A percentile compares a stretch with the other conserved stretches of the same genome.
phyloP scores from a whole-genome alignment of 2,888 invertebrate genomes.

The Iselma pallidipennis region DNA sequence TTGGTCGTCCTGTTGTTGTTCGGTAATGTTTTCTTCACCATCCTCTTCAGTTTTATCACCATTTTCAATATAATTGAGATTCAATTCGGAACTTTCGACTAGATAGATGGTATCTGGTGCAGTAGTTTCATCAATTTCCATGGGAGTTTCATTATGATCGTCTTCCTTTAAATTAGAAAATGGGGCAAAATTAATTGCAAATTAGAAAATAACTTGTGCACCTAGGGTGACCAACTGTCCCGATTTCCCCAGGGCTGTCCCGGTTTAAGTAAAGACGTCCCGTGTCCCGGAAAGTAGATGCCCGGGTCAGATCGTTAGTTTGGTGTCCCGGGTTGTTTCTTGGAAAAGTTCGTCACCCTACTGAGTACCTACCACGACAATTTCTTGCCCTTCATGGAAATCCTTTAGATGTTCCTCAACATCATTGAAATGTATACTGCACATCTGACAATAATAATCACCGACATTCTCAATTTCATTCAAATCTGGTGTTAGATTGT shows the following conservation, averaged over 20 bases:
- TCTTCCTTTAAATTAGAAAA: slow-evolving; percentile 4
- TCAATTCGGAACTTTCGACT: background rate
- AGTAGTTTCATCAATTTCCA: background rate
- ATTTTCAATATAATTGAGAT: slow-evolving; percentile 6
- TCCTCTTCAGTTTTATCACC: slow-evolving; percentile 14
- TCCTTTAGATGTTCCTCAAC: slow-evolving; percentile 68
- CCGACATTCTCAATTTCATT: slow-evolving; percentile 41
- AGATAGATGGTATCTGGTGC: background rate
- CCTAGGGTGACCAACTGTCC: too few species aligned
- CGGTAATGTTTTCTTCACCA: slow-evolving; percentile 4
- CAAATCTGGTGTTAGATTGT: slow-evolving; percentile 22
- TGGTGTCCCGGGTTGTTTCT: too few species aligned
- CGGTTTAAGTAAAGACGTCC: too few species aligned
- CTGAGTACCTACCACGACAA: slow-evolving; percentile 61
- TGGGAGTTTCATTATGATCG: slow-evolving; percentile 21
- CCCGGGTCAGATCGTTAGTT: too few species aligned
- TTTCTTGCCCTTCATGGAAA: slow-evolving; percentile 70
- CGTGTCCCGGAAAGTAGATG: too few species aligned
- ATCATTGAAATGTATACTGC: slow-evolving; percentile 66
- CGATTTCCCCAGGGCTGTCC: too few species aligned
- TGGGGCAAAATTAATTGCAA: background rate
- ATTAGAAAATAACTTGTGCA: too few species aligned
- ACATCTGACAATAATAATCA: slow-evolving; percentile 68
- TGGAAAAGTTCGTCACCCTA: too few species aligned
- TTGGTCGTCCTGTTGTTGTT: too few species aligned